Conservation (phyloP, 1,140 invertebrate genomes). For the Lordiphosa collinella region DNA sequence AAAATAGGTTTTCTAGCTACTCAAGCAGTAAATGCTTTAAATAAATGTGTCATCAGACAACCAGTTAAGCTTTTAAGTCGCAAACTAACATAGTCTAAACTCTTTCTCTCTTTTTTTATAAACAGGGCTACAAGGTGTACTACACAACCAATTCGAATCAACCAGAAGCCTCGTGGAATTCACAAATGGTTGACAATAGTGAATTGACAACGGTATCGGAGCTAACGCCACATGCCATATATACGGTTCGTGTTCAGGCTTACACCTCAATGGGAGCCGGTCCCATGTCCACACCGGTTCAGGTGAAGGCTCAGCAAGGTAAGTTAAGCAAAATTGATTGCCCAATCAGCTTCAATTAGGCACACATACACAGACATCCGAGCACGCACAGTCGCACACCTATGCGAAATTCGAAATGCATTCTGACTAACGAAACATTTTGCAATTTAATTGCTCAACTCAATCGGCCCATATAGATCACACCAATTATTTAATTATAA, state of each 20-base stretch:
- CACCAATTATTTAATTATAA: slow-evolving; percentile 74
- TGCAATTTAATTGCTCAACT: slow-evolving; percentile 55
- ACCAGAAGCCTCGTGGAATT: slow-evolving; percentile 93
- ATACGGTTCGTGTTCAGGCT: slow-evolving; percentile 95
- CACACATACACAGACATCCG: slow-evolving; percentile 21
- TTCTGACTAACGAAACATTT: slow-evolving; percentile 31
- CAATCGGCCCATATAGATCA: slow-evolving; percentile 58
- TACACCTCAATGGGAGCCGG: slow-evolving; percentile 94
- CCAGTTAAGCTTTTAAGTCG: no score
- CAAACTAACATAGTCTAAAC: no score
- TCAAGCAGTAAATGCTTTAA: no score
- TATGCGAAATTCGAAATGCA: slow-evolving; percentile 29
- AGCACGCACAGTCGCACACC: slow-evolving; percentile 5
- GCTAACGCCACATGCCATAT: slow-evolving; percentile 91
- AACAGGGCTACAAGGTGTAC: slow-evolving; percentile 97
- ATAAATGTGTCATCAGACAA: no score
- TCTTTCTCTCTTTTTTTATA: slow-evolving; percentile 19
- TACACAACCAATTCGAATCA: slow-evolving; percentile 94
- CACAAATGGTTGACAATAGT: slow-evolving; percentile 95
- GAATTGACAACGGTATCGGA: slow-evolving; percentile 96
- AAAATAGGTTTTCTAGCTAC: no score
- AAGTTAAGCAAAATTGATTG: slow-evolving; percentile 80
- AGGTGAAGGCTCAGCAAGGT: slow-evolving; percentile 98
- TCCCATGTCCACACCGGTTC: slow-evolving; percentile 93
- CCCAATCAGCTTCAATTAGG: slow-evolving; percentile 62